A percentile compares a stretch with the other conserved stretches of the same genome.
Evolutionary conservation across 2,888 invertebrate genomes (phyloP).

Genomic region (Octodonta nipae): DNA sequence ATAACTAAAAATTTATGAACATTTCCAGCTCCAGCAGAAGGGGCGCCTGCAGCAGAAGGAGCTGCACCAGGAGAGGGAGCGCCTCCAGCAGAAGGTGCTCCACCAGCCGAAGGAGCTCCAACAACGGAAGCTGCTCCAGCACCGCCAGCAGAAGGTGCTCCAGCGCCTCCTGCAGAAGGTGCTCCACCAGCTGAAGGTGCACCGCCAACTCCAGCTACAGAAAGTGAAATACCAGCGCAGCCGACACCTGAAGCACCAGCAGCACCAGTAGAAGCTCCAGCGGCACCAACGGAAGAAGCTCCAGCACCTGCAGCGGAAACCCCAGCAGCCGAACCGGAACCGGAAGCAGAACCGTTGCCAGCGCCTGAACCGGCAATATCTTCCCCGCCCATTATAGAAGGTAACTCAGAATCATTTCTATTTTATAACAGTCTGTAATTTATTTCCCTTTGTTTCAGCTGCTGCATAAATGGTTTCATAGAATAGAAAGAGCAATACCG

Average conservation of each 20-base stretch:
- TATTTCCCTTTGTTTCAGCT: too few species aligned
- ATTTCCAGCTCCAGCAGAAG: conserved; percentile 15
- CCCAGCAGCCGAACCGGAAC: conserved; percentile 20
- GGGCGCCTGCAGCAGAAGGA: conserved; percentile 18
- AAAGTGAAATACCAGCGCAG: conserved; percentile 16
- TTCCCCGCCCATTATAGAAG: conserved; percentile 16
- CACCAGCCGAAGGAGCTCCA: conserved; percentile 22
- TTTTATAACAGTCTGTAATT: too few species aligned
- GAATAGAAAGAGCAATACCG: too few species aligned
- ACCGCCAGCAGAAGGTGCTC: conserved; percentile 16
- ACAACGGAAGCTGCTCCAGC: conserved; percentile 20
- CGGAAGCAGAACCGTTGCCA: conserved; percentile 16
- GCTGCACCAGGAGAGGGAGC: conserved; percentile 27
- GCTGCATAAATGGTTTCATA: too few species aligned
- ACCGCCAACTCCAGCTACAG: conserved; percentile 20
- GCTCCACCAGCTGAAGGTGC: conserved; percentile 29
- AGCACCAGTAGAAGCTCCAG: conserved; percentile 9
- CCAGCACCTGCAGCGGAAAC: conserved; percentile 16
- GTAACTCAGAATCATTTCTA: too few species aligned
- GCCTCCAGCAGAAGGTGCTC: conserved; percentile 24
- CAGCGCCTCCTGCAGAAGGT: conserved; percentile 21
- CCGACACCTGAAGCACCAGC: conserved; percentile 15
- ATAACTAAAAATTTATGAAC: conserved; percentile 17
- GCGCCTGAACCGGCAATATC: conserved; percentile 10
- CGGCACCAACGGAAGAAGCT: conserved; percentile 20